These are phyloP conservation scores for Neomicropteryx cornuta DNA, from an alignment of 1,140 invertebrate species.

Conservation along the genomic window DNA sequence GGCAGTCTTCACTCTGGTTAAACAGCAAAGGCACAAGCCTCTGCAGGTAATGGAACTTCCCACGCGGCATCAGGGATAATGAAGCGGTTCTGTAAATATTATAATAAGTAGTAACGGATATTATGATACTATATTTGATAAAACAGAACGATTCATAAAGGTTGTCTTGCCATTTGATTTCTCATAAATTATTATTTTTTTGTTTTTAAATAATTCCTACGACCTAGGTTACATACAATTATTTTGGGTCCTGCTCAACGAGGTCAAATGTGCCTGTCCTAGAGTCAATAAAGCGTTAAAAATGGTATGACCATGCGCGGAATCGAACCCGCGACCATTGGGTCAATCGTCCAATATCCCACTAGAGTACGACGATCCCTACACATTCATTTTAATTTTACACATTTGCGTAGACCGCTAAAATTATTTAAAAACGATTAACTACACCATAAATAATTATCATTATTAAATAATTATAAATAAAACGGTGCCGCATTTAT, in stretches of 20 bases:
- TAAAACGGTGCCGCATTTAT: too few species aligned
- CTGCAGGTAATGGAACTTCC: constrained; percentile 46
- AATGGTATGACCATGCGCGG: too few species aligned
- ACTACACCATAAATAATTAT: too few species aligned
- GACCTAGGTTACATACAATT: too few species aligned
- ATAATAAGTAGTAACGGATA: background rate
- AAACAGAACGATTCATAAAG: background rate
- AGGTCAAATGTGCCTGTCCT: too few species aligned
- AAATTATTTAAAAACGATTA: too few species aligned
- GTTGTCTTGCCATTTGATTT: background rate
- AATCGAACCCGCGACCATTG: too few species aligned
- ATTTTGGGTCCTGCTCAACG: too few species aligned
- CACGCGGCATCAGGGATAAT: constrained; percentile 47
- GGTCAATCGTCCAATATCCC: too few species aligned
- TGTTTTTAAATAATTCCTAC: constrained; percentile 1
- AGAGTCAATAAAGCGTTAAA: too few species aligned
- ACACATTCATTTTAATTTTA: background rate
- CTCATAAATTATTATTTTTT: constrained; percentile 6
- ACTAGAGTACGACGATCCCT: background rate
- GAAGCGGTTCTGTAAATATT: constrained; percentile 36
- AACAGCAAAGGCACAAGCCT: constrained; percentile 47
- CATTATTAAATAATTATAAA: too few species aligned
- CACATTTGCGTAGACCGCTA: too few species aligned
- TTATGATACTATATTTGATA: background rate
- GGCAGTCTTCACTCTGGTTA: constrained; percentile 73